Percentiles rank a stretch among this genome's conserved stretches.
Conservation (phyloP, 2,888 invertebrate species). For the Stenotaenia linearis region DNA sequence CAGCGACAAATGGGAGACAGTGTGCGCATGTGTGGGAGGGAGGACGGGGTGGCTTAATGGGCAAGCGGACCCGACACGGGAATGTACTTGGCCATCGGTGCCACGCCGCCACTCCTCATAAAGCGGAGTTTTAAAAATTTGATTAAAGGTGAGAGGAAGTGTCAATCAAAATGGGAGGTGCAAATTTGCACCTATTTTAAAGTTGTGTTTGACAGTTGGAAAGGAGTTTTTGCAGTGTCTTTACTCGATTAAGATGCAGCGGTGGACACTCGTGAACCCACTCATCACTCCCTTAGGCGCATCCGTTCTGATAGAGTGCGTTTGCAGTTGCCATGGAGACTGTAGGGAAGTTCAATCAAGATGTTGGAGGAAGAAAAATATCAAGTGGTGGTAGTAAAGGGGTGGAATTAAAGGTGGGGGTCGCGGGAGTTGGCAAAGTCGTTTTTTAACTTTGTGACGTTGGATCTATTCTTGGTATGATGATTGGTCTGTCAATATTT, state of each 20-base stretch:
- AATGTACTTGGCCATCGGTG: constrained; percentile 9
- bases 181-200: no score
- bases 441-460: no score
- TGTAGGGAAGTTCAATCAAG: background rate
- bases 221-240: background rate
- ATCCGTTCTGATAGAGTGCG: background rate
- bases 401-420: background rate
- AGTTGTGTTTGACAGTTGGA: background rate
- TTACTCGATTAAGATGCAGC: background rate
- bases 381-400: background rate
- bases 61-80: background rate
- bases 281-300: background rate
- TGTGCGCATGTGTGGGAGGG: background rate
- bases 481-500: no score
- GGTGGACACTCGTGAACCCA: background rate
- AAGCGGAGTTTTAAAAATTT: background rate
- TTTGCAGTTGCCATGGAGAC: background rate
- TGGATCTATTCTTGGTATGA: no score
- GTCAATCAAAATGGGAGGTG: background rate
- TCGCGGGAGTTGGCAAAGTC: no score
- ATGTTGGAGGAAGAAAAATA: background rate
- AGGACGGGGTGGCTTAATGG: no score
- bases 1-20: background rate
- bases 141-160: background rate
- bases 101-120: background rate